Conservation (phyloP, 2,113 vertebrate genomes). For the Chiloscyllium plagiosum region DNA sequence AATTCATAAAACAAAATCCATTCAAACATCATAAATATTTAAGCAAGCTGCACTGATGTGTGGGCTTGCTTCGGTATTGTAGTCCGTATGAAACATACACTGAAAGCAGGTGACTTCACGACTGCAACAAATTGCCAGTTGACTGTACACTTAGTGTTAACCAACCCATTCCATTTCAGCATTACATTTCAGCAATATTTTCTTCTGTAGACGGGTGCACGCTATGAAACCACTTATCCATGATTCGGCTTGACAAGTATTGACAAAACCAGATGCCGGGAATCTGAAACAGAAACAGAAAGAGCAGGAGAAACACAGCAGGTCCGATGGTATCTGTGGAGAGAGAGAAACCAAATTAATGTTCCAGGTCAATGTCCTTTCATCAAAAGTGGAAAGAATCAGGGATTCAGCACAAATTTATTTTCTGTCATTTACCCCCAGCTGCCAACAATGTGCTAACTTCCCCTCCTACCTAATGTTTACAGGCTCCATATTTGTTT, state of each 20-base stretch:
- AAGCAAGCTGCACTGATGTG: background rate
- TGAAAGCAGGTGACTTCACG: background rate
- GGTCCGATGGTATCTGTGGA: no score
- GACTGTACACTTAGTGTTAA: background rate
- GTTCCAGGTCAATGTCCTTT: no score
- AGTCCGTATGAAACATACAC: background rate
- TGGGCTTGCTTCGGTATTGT: background rate
- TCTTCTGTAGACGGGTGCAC: background rate
- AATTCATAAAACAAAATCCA: conserved; percentile 17
- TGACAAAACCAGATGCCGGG: no score
- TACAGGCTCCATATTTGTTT: no score
- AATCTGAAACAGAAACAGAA: no score
- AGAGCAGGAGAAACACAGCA: no score
- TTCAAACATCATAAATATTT: conserved; percentile 12
- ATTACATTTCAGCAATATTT: background rate
- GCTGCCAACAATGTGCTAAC: background rate
- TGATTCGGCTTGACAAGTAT: background rate
- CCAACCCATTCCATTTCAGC: background rate
- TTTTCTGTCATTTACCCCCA: background rate
- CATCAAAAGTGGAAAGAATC: background rate
- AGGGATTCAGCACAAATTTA: background rate
- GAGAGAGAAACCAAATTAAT: no score
- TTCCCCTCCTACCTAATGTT: background rate
- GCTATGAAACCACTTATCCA: background rate
- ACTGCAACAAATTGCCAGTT: background rate